A percentile compares a stretch with the other conserved stretches of the same genome.
Evolutionary conservation across 1,140 invertebrate species (phyloP).

Genomic region (Heliconius congener): DNA sequence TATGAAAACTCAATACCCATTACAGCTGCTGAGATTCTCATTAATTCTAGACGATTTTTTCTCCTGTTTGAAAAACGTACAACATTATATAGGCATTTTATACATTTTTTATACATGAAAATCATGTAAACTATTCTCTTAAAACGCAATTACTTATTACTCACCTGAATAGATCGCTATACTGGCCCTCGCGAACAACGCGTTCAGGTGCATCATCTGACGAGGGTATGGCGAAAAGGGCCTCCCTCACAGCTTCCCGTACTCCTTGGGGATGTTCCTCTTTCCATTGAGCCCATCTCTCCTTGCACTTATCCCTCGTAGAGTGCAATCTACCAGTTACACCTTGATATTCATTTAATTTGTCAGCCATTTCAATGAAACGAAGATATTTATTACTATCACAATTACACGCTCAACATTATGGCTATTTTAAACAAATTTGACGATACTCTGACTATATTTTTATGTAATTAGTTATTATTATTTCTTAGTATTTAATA

Average conservation of each 20-base stretch:
- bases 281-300: conserved; percentile 83
- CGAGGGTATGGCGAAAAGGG: conserved; percentile 70
- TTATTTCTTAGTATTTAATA: conserved; percentile 7
- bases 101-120: too few relatives aligned
- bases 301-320: conserved; percentile 83
- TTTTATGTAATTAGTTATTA: not conserved
- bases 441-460: not conserved
- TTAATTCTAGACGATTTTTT: conserved; percentile 91
- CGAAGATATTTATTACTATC: not conserved
- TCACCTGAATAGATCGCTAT: conserved; percentile 90
- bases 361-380: conserved; percentile 83
- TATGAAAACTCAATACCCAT: conserved; percentile 99
- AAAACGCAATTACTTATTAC: conserved; percentile 3
- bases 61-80: conserved; percentile 76
- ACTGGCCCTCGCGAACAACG: conserved; percentile 82
- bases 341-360: conserved; percentile 90
- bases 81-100: not conserved
- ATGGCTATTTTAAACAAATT: not conserved
- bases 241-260: conserved; percentile 62
- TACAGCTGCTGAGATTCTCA: conserved; percentile 94
- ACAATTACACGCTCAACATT: not conserved
- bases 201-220: conserved; percentile 73
- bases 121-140: not conserved
- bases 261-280: conserved; percentile 82
- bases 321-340: conserved; percentile 86